Base-by-base conservation (phyloP, 2,113 vertebrate genomes). In the Coryphaenoides rupestris region DNA sequence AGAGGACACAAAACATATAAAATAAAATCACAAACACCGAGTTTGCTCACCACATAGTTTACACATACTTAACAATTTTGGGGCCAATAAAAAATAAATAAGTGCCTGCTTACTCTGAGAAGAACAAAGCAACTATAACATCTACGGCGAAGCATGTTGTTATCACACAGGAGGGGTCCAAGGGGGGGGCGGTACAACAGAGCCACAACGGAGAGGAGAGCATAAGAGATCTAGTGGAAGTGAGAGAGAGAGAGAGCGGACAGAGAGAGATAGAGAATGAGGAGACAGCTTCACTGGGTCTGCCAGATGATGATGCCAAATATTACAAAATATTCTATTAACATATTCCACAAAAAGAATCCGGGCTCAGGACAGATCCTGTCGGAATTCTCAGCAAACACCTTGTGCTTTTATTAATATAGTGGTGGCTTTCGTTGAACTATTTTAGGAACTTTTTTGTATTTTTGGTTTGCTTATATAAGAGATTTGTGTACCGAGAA, bases 241-340 rank as follows among this genome's bases (percentile, higher is more conserved):
- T 22, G 28, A 17, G 55, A 12, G 45, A 2, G 0, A 79, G 75
- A 84, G 56, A 74, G 49, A 79, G 63, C n/a, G n/a, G 76, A 67
- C 24, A 4, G 14, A 60, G 60, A 71, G 17, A 64, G 68, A 74
- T 64, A 68, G 70, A 84, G 71, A 74, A 81, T 59, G 50, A 83
- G 76, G 81, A 75, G 75, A 89, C 85, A 86, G 88, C 82, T 88
- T 89, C 88, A 89, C 90, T 87, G 80, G n/a, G 81, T 89, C 86
- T 85, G 89, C 89, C 91, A 88, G 87, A 89, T 84, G 53, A 88
- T 90, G 91, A n/a, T n/a, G 84, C 88, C 81, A 89, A 89, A 89
- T 90, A 90, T 90, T 90, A 90, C 90, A 92, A 92, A 92, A 92
- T 89, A 90, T 85, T 82, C 89, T 91, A 90, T 91, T 84, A 87